Percentiles rank a stretch among this genome's conserved stretches.
These are phyloP conservation scores for Calonectris borealis DNA, from an alignment of 2,113 vertebrate species.

Conservation along the genomic window DNA sequence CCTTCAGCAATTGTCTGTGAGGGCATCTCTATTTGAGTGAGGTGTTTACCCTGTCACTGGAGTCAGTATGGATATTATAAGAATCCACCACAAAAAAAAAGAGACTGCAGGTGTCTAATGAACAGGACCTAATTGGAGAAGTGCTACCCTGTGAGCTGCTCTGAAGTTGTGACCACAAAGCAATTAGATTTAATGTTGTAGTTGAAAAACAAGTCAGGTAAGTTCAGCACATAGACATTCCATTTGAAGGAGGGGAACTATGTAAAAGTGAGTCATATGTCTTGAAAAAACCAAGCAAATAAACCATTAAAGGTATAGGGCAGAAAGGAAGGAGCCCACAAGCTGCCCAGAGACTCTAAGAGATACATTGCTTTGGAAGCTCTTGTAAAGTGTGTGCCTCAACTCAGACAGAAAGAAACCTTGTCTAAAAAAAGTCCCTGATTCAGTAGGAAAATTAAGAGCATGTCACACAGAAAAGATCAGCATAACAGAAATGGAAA, in stretches of 20 bases:
- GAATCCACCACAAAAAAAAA: background rate
- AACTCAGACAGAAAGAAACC: background rate
- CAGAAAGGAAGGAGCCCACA: background rate
- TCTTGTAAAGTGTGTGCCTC: background rate
- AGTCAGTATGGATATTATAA: background rate
- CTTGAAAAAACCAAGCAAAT: background rate
- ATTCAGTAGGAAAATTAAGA: background rate
- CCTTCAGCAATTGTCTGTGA: background rate
- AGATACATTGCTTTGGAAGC: background rate
- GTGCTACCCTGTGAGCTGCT: background rate
- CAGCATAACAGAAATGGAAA: background rate
- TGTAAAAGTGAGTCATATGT: background rate
- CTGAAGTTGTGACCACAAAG: background rate
- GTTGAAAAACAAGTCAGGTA: background rate
- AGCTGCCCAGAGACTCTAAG: background rate
- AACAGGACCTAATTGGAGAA: background rate
- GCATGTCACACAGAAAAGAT: background rate
- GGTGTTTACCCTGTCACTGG: background rate
- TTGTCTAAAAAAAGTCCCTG: background rate
- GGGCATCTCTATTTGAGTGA: background rate
- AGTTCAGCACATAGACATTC: background rate
- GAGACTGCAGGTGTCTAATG: background rate
- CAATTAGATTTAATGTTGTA: background rate
- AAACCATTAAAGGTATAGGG: background rate
- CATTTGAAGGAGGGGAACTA: background rate